phyloP scores from a whole-genome alignment of 1,140 invertebrate species.

The Magallana gigas region DNA sequence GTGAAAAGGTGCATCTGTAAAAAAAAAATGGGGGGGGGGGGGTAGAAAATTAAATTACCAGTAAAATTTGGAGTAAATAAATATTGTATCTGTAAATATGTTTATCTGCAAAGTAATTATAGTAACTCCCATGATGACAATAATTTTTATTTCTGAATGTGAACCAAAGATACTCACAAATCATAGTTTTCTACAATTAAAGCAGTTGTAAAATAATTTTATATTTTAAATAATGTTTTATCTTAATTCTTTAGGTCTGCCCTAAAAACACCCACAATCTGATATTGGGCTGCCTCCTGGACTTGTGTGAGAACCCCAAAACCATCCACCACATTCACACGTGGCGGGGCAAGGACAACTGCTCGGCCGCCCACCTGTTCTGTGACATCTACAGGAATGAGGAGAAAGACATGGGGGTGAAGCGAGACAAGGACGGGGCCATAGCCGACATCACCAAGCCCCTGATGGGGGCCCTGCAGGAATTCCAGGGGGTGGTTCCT shows the following conservation, averaged over 20 bases:
- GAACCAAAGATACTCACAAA: no score
- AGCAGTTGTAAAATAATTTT: no score
- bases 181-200: no score
- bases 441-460: constrained; percentile 74
- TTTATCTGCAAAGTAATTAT: no score
- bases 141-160: no score
- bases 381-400: constrained; percentile 79
- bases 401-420: constrained; percentile 76
- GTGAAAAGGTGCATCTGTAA: neutral
- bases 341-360: constrained; percentile 75
- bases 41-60: no score
- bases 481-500: constrained; percentile 69
- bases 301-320: constrained; percentile 79
- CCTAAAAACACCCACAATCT: constrained; percentile 78
- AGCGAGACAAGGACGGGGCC: constrained; percentile 72
- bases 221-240: no score
- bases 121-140: no score
- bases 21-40: neutral
- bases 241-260: constrained; percentile 63
- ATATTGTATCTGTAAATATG: no score
- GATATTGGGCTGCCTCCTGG: constrained; percentile 78
- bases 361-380: constrained; percentile 77
- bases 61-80: no score
- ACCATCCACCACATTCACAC: constrained; percentile 76
- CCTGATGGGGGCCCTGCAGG: constrained; percentile 76